Conservation (phyloP, 35 echinoderm and acorn worm genomes). For the Holothuria glaberrima region DNA sequence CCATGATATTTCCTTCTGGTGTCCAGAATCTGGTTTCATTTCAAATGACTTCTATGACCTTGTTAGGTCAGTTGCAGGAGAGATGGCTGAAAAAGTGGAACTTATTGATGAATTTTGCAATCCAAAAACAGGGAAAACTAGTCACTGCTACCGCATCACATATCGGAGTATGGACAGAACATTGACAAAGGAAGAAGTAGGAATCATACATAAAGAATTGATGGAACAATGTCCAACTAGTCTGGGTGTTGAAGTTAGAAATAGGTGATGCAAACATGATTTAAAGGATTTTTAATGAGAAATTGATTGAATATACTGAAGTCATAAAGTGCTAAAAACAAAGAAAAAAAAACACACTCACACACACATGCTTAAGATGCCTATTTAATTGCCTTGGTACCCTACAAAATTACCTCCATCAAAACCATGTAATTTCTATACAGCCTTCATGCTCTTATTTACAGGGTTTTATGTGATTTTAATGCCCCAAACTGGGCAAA, state of each 20-base stretch:
- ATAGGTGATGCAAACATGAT: background rate
- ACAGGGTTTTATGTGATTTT: no score
- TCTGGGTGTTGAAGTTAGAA: constrained; percentile 74
- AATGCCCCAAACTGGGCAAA: no score
- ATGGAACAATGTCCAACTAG: constrained; percentile 42
- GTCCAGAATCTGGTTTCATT: constrained; percentile 66
- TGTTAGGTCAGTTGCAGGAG: constrained; percentile 78
- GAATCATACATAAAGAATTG: constrained; percentile 66
- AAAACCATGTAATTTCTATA: no score
- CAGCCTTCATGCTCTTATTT: no score
- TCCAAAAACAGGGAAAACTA: constrained; percentile 79
- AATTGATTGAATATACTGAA: no score
- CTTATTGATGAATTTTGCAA: constrained; percentile 89
- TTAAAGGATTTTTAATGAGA: no score
- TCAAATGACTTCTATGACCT: constrained; percentile 96
- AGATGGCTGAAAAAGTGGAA: constrained; percentile 80
- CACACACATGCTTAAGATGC: no score
- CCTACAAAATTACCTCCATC: no score
- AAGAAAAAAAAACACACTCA: no score
- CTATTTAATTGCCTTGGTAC: no score
- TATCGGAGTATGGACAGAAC: constrained; percentile 95
- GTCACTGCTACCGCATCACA: constrained; percentile 86
- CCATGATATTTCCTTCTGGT: constrained; percentile 93
- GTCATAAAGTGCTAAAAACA: no score
- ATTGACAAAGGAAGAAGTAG: constrained; percentile 81